Conservation (phyloP, 2,888 invertebrate genomes). For the Sminthurinus aureus region DNA sequence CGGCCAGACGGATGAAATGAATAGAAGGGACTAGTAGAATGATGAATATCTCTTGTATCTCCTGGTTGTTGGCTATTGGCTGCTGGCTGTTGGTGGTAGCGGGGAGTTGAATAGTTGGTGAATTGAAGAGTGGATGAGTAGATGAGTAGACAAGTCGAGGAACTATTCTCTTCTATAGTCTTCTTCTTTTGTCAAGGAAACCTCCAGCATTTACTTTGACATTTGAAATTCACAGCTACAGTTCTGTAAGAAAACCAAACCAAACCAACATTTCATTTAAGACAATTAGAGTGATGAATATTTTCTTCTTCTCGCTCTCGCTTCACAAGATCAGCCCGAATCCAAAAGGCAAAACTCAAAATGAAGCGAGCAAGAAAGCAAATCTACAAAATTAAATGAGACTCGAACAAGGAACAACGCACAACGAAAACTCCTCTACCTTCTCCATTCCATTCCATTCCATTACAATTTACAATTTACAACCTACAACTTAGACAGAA, state of each 20-base stretch:
- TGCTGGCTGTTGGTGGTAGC: too few relatives aligned
- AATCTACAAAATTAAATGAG: neutral
- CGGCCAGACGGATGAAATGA: neutral
- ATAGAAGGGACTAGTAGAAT: neutral
- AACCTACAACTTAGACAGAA: neutral
- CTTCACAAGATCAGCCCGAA: slow-evolving; percentile 20
- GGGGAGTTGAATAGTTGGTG: neutral
- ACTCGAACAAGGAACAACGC: too few relatives aligned
- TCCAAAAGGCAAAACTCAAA: too few relatives aligned
- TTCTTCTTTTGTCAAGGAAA: slow-evolving; percentile 24
- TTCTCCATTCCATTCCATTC: neutral
- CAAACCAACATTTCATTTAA: slow-evolving; percentile 34
- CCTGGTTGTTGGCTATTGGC: too few relatives aligned
- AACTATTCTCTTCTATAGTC: too few relatives aligned
- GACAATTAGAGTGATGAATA: slow-evolving; percentile 34
- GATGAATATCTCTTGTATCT: slow-evolving; percentile 21
- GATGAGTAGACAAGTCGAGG: too few relatives aligned
- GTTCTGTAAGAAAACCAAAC: slow-evolving; percentile 13
- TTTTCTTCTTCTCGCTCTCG: slow-evolving; percentile 6
- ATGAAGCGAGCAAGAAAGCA: neutral
- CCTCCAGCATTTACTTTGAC: neutral
- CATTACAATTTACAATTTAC: neutral
- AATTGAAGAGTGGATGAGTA: neutral
- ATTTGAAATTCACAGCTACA: neutral
- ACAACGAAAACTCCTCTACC: too few relatives aligned